Evolutionary conservation across 2,797 vertebrate species (phyloP).

Genomic region (Anas bahamensis): DNA sequence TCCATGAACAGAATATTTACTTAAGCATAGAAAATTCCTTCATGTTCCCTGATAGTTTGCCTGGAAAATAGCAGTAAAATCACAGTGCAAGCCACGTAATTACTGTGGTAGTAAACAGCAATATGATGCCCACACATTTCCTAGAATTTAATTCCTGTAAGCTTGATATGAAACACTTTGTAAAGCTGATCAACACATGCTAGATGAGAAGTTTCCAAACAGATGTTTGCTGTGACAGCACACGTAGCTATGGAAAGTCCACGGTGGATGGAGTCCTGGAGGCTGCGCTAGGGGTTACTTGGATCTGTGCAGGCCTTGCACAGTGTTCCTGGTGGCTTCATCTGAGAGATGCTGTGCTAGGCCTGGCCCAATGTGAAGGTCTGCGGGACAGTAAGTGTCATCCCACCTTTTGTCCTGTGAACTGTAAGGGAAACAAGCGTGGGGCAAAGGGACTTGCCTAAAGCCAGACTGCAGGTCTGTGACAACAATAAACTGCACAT

Average conservation of each 20-base stretch:
- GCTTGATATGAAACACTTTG: background rate
- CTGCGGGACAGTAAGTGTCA: background rate
- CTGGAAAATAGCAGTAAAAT: constrained; percentile 19
- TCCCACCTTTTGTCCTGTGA: background rate
- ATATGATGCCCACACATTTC: background rate
- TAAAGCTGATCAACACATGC: background rate
- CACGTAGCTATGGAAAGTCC: background rate
- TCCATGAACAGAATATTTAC: background rate
- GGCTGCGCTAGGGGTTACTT: background rate
- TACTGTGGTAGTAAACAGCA: background rate
- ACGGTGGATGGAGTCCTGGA: background rate
- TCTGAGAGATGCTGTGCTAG: background rate
- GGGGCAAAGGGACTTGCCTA: background rate
- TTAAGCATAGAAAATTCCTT: background rate
- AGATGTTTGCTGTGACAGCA: background rate
- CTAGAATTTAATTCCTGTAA: constrained; percentile 16
- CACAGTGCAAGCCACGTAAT: background rate
- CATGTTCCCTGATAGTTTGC: background rate
- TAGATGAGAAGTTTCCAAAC: background rate
- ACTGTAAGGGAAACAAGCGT: background rate
- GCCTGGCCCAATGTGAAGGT: background rate
- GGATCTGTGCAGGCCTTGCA: background rate
- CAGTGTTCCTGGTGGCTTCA: background rate
- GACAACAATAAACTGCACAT: background rate
- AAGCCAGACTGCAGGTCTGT: background rate